phyloP scores from a whole-genome alignment of 2,888 invertebrate species.

The Spisula subtruncata region DNA sequence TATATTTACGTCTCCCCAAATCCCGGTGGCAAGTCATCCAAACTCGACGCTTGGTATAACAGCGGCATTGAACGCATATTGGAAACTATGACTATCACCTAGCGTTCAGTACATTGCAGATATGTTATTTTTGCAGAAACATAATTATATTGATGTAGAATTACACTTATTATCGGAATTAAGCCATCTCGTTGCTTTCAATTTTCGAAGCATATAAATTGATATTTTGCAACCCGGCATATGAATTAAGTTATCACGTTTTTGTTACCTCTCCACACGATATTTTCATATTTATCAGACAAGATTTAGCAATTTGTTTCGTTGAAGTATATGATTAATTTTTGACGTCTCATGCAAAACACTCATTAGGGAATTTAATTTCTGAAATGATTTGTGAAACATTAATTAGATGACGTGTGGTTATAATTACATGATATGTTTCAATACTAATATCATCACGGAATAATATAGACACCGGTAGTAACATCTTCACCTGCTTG shows the following conservation, averaged over 20 bases:
- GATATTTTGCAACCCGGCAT: not conserved
- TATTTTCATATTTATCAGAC: conserved; percentile 59
- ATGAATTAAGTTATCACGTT: conserved; percentile 11
- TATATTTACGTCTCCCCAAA: not conserved
- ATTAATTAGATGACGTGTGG: conserved; percentile 34
- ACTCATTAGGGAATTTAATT: conserved; percentile 57
- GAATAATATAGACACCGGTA: too few relatives aligned
- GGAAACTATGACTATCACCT: not conserved
- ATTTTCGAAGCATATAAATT: not conserved
- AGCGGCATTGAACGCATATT: too few relatives aligned
- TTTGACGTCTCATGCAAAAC: conserved; percentile 57
- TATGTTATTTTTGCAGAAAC: conserved; percentile 10
- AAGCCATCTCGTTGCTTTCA: not conserved
- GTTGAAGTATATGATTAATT: conserved; percentile 42
- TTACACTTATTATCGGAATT: conserved; percentile 23
- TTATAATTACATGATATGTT: not conserved
- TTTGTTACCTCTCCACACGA: conserved; percentile 38
- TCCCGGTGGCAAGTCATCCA: not conserved
- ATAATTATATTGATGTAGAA: conserved; percentile 25
- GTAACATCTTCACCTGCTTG: not conserved
- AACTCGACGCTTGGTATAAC: not conserved
- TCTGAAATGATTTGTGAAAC: conserved; percentile 40
- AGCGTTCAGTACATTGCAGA: not conserved
- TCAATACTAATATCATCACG: not conserved
- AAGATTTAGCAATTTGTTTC: conserved; percentile 51